These are phyloP conservation scores for Ophioninae sp. DNA, from an alignment of 2,888 invertebrate species.

Conservation along the genomic window DNA sequence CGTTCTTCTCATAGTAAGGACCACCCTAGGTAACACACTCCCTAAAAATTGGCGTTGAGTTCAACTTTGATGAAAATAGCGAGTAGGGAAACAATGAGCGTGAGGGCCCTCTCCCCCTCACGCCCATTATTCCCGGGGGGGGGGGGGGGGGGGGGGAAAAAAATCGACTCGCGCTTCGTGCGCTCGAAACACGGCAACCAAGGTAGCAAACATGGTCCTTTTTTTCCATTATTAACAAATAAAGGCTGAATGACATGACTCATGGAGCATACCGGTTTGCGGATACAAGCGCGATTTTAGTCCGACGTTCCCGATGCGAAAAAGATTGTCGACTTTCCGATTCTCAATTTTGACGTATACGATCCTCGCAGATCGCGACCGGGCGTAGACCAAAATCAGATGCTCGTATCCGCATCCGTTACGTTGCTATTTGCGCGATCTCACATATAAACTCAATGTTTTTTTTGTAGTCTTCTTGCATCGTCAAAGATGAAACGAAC, in stretches of 20 bases:
- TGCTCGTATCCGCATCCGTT: slow-evolving; percentile 71
- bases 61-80: background rate
- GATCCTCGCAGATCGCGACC: slow-evolving; percentile 1
- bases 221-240: background rate
- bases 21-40: slow-evolving; percentile 45
- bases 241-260: slow-evolving; percentile 77
- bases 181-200: slow-evolving; percentile 21
- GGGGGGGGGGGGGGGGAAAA: background rate
- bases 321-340: background rate
- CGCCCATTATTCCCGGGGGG: no score
- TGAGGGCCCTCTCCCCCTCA: no score
- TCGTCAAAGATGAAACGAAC: background rate
- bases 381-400: background rate
- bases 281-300: slow-evolving; percentile 68
- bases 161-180: slow-evolving; percentile 21
- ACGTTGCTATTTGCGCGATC: slow-evolving; percentile 73
- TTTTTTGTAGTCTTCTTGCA: slow-evolving; percentile 30
- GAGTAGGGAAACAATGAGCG: background rate
- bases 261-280: slow-evolving; percentile 74
- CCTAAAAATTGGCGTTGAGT: background rate
- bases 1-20: slow-evolving; percentile 82
- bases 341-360: background rate
- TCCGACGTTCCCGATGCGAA: background rate
- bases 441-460: slow-evolving; percentile 57
- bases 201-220: slow-evolving; percentile 49